Percentiles rank a stretch among this genome's conserved stretches.
These are phyloP conservation scores for Baronia brevicornis DNA, from an alignment of 2,888 invertebrate species.

Conservation along the genomic window DNA sequence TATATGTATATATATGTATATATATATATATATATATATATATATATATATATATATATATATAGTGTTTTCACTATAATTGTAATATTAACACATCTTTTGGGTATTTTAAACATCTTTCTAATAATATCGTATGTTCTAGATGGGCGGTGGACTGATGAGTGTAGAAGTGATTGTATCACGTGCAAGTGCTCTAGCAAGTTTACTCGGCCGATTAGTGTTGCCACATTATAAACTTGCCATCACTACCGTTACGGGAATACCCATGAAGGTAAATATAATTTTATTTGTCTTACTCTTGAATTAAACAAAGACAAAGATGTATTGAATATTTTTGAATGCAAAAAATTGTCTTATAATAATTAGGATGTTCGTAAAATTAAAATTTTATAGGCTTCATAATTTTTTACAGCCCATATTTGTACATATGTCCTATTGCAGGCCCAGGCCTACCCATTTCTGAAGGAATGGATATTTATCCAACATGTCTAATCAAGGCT, in stretches of 20 bases:
- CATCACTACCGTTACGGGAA: slow-evolving; percentile 97
- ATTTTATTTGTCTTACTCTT: background rate
- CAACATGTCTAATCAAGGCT: too few relatives aligned
- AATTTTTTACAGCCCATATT: too few relatives aligned
- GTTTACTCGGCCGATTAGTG: slow-evolving; percentile 84
- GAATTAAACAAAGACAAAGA: background rate
- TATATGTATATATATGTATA: background rate
- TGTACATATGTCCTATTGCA: too few relatives aligned
- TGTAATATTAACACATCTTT: too few relatives aligned
- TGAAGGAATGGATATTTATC: too few relatives aligned
- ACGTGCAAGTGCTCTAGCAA: slow-evolving; percentile 83
- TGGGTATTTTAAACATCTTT: slow-evolving; percentile 3
- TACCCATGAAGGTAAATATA: slow-evolving; percentile 91
- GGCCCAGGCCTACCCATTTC: too few relatives aligned
- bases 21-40: slow-evolving; percentile 1
- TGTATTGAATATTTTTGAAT: too few relatives aligned
- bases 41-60: slow-evolving; percentile 1
- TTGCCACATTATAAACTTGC: slow-evolving; percentile 92
- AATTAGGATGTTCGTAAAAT: too few relatives aligned
- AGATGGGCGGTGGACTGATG: slow-evolving; percentile 83
- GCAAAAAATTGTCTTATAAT: too few relatives aligned
- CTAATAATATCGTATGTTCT: slow-evolving; percentile 24
- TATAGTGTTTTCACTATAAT: too few relatives aligned
- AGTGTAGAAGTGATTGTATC: slow-evolving; percentile 89
- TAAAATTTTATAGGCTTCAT: too few relatives aligned